These are phyloP conservation scores for Bombus polaris DNA, from an alignment of 1,140 invertebrate species.

Conservation along the genomic window DNA sequence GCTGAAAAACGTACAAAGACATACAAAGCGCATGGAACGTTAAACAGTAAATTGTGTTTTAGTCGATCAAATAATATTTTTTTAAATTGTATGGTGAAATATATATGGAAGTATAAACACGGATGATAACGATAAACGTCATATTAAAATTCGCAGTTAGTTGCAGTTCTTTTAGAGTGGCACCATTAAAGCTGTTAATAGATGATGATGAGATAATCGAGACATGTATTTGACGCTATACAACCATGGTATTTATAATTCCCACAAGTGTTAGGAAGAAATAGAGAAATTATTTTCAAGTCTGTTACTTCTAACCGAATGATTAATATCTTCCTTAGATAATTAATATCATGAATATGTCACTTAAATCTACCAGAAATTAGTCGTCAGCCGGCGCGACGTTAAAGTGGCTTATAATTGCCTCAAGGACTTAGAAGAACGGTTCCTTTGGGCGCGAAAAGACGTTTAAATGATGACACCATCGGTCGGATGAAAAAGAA, in stretches of 20 bases:
- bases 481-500: neutral
- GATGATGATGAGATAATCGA: neutral
- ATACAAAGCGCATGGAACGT: too few species aligned
- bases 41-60: too few species aligned
- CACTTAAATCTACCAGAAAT: neutral
- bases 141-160: too few species aligned
- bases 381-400: neutral
- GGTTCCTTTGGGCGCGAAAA: conserved; percentile 20
- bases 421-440: neutral
- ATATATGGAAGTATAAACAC: too few species aligned
- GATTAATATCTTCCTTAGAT: neutral
- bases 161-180: too few species aligned
- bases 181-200: too few species aligned
- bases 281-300: neutral
- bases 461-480: conserved; percentile 36
- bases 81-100: neutral
- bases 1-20: too few species aligned
- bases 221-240: neutral
- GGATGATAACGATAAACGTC: too few species aligned
- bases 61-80: neutral
- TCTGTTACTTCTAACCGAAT: neutral
- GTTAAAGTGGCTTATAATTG: conserved; percentile 11
- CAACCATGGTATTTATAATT: too few species aligned
- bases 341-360: neutral
- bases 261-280: neutral